Percentiles rank a stretch among this genome's conserved stretches.
Conservation (phyloP, 1,140 invertebrate species). For the Spodoptera frugiperda region DNA sequence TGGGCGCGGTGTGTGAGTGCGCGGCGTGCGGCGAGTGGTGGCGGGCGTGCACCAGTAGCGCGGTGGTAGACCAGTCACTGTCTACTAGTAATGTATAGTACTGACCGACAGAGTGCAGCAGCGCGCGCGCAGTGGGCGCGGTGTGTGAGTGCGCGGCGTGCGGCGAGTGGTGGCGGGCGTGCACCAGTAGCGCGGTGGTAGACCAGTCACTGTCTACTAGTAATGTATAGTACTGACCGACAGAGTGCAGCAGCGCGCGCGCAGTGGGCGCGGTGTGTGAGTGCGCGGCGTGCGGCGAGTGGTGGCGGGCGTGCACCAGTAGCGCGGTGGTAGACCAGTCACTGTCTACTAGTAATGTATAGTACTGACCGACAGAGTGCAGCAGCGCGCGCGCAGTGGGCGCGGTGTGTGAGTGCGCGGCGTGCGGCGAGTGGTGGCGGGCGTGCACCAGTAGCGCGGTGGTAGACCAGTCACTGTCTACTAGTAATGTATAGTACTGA, state of each 20-base stretch:
- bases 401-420: slow-evolving; percentile 46
- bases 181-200: slow-evolving; percentile 96
- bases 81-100: too few relatives aligned
- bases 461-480: too few relatives aligned
- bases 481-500: slow-evolving; percentile 65
- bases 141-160: slow-evolving; percentile 43
- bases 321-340: slow-evolving; percentile 97
- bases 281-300: slow-evolving; percentile 44
- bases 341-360: too few relatives aligned
- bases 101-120: slow-evolving; percentile 92
- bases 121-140: slow-evolving; percentile 81
- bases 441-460: slow-evolving; percentile 96
- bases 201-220: too few relatives aligned
- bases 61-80: too few relatives aligned
- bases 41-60: slow-evolving; percentile 93
- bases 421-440: slow-evolving; percentile 75
- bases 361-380: slow-evolving; percentile 90
- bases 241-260: slow-evolving; percentile 90
- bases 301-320: slow-evolving; percentile 91
- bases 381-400: slow-evolving; percentile 88
- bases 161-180: slow-evolving; percentile 87
- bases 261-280: slow-evolving; percentile 56
- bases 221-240: slow-evolving; percentile 87
- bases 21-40: slow-evolving; percentile 68
- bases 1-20: slow-evolving; percentile 53